A percentile compares a stretch with the other conserved stretches of the same genome.
Conservation (phyloP, 2,797 vertebrate species). For the Anableps anableps region DNA sequence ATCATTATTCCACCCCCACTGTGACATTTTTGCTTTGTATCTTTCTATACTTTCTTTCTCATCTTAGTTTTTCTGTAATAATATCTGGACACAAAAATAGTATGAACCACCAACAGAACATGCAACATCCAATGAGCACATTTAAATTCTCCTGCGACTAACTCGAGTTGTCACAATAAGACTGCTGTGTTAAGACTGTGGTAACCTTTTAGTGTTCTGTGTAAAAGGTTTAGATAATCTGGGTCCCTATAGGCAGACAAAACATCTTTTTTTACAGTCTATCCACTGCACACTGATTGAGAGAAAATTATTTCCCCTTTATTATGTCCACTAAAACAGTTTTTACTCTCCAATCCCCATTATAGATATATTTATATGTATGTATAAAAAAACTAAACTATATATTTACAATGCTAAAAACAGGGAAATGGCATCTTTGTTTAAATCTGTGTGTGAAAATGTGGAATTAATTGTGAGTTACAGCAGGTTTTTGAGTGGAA, state of each 20-base stretch:
- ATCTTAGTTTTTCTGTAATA: slow-evolving; percentile 71
- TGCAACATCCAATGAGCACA: slow-evolving; percentile 98
- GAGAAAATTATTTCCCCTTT: slow-evolving; percentile 46
- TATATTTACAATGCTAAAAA: slow-evolving; percentile 92
- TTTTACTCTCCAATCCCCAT: slow-evolving; percentile 73
- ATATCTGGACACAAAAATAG: slow-evolving; percentile 87
- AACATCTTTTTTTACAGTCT: slow-evolving; percentile 38
- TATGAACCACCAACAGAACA: slow-evolving; percentile 92
- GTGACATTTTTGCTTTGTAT: slow-evolving; percentile 63
- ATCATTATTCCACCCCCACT: slow-evolving; percentile 40
- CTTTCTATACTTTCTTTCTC: slow-evolving; percentile 53
- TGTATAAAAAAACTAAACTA: slow-evolving; percentile 73
- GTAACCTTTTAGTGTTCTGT: slow-evolving; percentile 70
- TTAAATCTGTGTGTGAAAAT: slow-evolving; percentile 9
- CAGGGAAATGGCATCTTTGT: slow-evolving; percentile 73
- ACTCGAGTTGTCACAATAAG: slow-evolving; percentile 78
- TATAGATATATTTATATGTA: background rate
- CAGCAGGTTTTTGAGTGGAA: slow-evolving; percentile 44
- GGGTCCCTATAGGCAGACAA: slow-evolving; percentile 54
- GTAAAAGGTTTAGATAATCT: slow-evolving; percentile 57
- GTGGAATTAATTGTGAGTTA: slow-evolving; percentile 26
- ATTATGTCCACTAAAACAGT: slow-evolving; percentile 79
- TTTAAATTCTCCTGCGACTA: slow-evolving; percentile 87
- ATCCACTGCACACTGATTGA: slow-evolving; percentile 61
- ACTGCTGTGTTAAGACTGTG: slow-evolving; percentile 68